Evolutionary conservation across 2,113 vertebrate species (phyloP).

Genomic region (Polyodon spathula): DNA sequence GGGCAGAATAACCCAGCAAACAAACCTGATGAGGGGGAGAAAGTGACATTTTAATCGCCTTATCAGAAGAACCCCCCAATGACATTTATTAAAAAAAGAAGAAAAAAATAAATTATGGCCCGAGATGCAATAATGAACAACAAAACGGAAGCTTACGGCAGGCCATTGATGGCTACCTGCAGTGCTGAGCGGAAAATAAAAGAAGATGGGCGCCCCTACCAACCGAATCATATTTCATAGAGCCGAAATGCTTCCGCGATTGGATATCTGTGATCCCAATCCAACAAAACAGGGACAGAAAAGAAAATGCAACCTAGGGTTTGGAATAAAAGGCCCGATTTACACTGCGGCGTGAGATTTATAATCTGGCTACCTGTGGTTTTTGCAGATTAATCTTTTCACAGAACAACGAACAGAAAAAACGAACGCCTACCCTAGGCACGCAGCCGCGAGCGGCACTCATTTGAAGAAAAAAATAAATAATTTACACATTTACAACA

Average conservation of each 20-base stretch:
- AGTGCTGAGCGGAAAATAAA: conserved; percentile 33
- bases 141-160: conserved; percentile 15
- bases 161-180: conserved; percentile 37
- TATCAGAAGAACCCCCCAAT: conserved; percentile 5
- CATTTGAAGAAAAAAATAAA: not conserved
- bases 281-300: conserved; percentile 28
- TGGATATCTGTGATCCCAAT: conserved; percentile 26
- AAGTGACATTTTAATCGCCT: conserved; percentile 28
- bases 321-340: conserved; percentile 66
- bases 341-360: conserved; percentile 61
- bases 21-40: conserved; percentile 26
- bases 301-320: conserved; percentile 62
- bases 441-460: conserved; percentile 26
- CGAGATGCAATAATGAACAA: conserved; percentile 23
- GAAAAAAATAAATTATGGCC: conserved; percentile 16
- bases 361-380: conserved; percentile 73
- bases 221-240: conserved; percentile 22
- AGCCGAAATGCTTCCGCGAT: conserved; percentile 16
- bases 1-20: conserved; percentile 21
- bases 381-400: conserved; percentile 60
- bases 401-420: conserved; percentile 45
- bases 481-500: not conserved
- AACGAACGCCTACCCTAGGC: conserved; percentile 29
- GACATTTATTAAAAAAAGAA: not conserved
- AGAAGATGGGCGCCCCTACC: conserved; percentile 24